A percentile compares a stretch with the other conserved stretches of the same genome.
phyloP scores from a whole-genome alignment of 2,797 vertebrate genomes.

The Sphaeramia orbicularis region DNA sequence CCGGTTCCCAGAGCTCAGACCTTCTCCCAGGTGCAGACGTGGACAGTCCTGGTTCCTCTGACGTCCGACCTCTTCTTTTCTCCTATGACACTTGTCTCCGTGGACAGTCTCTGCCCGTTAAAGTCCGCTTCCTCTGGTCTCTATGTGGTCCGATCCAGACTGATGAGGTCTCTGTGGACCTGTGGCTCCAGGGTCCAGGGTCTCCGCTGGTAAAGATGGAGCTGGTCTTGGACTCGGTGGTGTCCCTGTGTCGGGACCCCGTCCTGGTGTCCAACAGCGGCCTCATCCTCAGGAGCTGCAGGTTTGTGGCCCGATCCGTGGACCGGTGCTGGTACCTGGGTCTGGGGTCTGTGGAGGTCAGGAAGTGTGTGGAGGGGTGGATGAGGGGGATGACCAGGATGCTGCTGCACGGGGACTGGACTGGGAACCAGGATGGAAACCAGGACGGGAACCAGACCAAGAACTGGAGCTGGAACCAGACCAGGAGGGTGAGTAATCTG shows the following conservation, averaged over 20 bases:
- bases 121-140: conserved; percentile 86
- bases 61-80: too few relatives aligned
- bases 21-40: too few relatives aligned
- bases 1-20: too few relatives aligned
- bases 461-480: background rate
- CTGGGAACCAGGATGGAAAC: background rate
- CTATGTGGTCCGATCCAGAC: conserved; percentile 81
- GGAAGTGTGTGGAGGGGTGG: conserved; percentile 51
- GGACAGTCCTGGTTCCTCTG: too few relatives aligned
- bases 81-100: too few relatives aligned
- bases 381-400: conserved; percentile 69
- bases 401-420: conserved; percentile 39
- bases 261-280: conserved; percentile 36
- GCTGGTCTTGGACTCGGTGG: conserved; percentile 86
- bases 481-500: background rate
- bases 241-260: conserved; percentile 77
- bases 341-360: conserved; percentile 40
- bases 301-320: conserved; percentile 43
- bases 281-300: conserved; percentile 63
- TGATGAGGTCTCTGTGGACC: conserved; percentile 18
- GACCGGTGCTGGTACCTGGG: conserved; percentile 52
- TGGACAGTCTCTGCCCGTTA: too few relatives aligned
- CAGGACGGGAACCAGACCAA: background rate
- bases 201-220: conserved; percentile 81
- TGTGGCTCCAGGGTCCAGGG: conserved; percentile 30